Percentiles rank a stretch among this genome's conserved stretches.
Conservation (phyloP, 2,797 vertebrate species). For the Enteromius radiatus region DNA sequence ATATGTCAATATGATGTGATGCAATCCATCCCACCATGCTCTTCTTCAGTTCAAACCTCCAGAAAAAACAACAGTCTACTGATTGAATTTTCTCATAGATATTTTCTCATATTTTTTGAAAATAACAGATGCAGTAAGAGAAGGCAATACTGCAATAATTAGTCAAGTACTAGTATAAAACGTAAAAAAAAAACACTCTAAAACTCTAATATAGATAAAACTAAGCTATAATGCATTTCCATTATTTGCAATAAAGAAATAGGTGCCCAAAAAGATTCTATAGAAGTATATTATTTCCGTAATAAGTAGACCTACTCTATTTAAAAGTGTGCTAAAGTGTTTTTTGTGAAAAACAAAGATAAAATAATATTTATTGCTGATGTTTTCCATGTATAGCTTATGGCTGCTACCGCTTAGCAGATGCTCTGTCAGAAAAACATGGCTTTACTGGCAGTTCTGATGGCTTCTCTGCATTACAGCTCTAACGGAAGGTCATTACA, state of each 20-base stretch:
- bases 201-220: neutral
- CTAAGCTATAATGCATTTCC: neutral
- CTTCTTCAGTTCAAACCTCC: neutral
- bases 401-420: neutral
- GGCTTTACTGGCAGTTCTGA: neutral
- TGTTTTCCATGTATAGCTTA: neutral
- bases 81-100: neutral
- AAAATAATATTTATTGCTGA: neutral
- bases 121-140: neutral
- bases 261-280: neutral
- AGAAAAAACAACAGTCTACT: neutral
- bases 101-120: too few relatives aligned
- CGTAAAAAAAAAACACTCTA: neutral
- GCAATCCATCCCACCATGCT: constrained; percentile 5
- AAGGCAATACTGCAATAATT: neutral
- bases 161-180: constrained; percentile 1
- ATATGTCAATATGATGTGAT: neutral
- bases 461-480: constrained; percentile 32
- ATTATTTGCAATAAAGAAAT: neutral
- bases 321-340: neutral
- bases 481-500: constrained; percentile 21
- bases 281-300: too few relatives aligned
- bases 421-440: constrained; percentile 6
- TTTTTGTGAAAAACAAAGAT: too few relatives aligned
- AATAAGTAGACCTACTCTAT: neutral